These are phyloP conservation scores for Euthynnus affinis DNA, from an alignment of 2,797 vertebrate species.

Conservation along the genomic window DNA sequence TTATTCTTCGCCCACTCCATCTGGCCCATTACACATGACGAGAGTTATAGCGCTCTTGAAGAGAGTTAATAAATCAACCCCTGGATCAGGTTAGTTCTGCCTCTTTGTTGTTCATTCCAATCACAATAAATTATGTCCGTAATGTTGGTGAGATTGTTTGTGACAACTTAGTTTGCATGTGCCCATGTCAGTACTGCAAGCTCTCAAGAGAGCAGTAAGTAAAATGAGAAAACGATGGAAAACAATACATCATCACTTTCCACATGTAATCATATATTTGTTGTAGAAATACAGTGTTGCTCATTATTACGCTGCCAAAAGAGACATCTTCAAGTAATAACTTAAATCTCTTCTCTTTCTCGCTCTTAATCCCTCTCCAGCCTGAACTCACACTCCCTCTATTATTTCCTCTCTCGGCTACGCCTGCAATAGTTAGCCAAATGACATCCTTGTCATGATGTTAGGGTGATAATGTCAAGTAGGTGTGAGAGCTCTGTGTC, in stretches of 20 bases:
- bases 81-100: constrained; percentile 61
- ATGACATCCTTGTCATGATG: constrained; percentile 75
- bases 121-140: constrained; percentile 69
- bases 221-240: constrained; percentile 58
- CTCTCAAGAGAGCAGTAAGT: constrained; percentile 39
- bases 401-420: constrained; percentile 61
- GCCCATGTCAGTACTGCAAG: constrained; percentile 15
- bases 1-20: constrained; percentile 61
- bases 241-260: constrained; percentile 27
- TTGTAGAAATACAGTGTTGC: constrained; percentile 27
- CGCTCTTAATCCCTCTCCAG: constrained; percentile 56
- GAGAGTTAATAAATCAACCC: constrained; percentile 75
- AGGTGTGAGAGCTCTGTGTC: constrained; percentile 69
- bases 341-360: constrained; percentile 55
- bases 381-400: constrained; percentile 51
- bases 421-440: constrained; percentile 73
- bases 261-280: constrained; percentile 54
- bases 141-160: constrained; percentile 54
- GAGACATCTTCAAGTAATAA: constrained; percentile 60
- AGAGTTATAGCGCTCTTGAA: constrained; percentile 65
- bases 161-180: constrained; percentile 56
- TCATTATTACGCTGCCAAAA: constrained; percentile 49
- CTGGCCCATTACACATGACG: constrained; percentile 64
- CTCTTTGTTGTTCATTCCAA: constrained; percentile 67
- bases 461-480: constrained; percentile 77